phyloP scores from a whole-genome alignment of 2,888 invertebrate genomes.

The Mantis religiosa region DNA sequence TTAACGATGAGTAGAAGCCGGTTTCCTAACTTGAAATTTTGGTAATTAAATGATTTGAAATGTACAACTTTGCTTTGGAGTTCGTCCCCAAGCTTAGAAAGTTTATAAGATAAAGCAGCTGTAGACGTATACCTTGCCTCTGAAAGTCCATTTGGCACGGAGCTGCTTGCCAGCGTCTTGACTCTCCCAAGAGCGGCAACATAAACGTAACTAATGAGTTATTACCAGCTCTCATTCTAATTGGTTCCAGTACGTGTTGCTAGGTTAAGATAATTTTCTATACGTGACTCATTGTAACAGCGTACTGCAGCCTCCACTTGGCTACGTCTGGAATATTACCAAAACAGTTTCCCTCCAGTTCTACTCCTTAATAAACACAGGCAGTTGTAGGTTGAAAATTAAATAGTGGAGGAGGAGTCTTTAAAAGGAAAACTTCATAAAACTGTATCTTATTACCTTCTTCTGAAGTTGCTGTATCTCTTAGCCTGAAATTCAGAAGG shows the following conservation, averaged over 20 bases:
- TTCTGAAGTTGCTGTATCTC: background rate
- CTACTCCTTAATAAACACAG: background rate
- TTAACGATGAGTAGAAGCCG: no score
- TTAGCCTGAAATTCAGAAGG: background rate
- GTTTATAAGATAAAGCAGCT: no score
- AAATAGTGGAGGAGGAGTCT: background rate
- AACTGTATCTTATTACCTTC: background rate
- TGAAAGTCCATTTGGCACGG: background rate
- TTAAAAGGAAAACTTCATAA: background rate
- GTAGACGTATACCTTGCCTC: background rate
- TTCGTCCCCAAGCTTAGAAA: no score
- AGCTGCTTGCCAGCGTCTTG: background rate
- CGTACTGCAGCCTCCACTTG: background rate
- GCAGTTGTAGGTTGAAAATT: background rate
- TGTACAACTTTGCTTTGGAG: no score
- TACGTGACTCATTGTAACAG: background rate
- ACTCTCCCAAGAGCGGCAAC: background rate
- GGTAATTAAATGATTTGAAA: no score
- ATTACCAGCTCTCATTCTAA: background rate
- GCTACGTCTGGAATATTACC: background rate
- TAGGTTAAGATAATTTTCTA: background rate
- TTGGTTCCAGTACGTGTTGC: background rate
- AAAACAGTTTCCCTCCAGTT: background rate
- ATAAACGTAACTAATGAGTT: background rate
- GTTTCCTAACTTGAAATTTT: no score